phyloP scores from a whole-genome alignment of 2,113 vertebrate species.

The Microcebus jonahi region DNA sequence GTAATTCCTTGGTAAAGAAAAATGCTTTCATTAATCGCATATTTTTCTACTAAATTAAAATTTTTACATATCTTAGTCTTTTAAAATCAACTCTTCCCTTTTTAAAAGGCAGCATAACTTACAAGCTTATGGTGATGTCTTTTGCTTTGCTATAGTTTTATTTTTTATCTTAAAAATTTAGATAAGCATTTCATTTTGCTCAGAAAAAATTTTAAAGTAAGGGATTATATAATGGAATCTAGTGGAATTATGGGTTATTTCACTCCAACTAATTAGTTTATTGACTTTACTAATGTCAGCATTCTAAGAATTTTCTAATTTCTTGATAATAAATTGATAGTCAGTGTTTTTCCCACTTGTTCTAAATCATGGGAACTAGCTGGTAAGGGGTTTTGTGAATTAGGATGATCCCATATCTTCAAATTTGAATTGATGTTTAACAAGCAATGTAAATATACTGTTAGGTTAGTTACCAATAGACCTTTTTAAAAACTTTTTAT shows the following conservation, averaged over 20 bases:
- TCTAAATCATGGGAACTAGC: background rate
- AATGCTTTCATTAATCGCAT: background rate
- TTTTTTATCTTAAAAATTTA: slow-evolving; percentile 13
- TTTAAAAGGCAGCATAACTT: background rate
- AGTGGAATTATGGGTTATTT: background rate
- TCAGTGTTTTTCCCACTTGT: background rate
- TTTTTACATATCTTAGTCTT: background rate
- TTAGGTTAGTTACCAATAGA: background rate
- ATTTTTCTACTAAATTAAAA: slow-evolving; percentile 6
- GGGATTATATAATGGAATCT: background rate
- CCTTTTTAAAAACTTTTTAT: background rate
- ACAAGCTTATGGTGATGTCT: background rate
- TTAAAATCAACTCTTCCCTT: background rate
- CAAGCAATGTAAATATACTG: background rate
- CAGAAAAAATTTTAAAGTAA: background rate
- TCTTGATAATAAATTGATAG: slow-evolving; percentile 8
- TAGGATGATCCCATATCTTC: background rate
- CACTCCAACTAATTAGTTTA: background rate
- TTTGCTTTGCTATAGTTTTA: background rate
- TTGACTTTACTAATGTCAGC: background rate
- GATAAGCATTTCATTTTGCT: background rate
- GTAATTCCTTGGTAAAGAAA: background rate
- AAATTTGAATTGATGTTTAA: slow-evolving; percentile 40
- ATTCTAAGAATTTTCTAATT: slow-evolving; percentile 24
- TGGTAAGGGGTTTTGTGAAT: background rate